Percentiles rank a stretch among this genome's conserved stretches.
Evolutionary conservation across 2,888 invertebrate species (phyloP).

Genomic region (Lepidocyrtinus sp.): DNA sequence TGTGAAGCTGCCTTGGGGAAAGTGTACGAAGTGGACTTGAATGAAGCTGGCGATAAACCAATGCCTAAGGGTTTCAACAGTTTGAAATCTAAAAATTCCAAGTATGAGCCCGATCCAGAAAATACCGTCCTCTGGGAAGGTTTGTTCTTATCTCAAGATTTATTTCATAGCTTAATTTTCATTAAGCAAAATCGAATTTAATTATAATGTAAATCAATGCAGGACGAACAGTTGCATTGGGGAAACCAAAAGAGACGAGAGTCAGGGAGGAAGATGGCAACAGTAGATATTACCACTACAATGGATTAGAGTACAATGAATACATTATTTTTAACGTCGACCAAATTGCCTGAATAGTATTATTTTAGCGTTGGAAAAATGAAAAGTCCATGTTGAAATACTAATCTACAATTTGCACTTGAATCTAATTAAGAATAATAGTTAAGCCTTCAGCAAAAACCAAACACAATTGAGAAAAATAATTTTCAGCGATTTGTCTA

Average conservation of each 20-base stretch:
- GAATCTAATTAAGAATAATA: too few relatives aligned
- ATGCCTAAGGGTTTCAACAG: constrained; percentile 56
- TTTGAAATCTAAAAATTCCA: constrained; percentile 63
- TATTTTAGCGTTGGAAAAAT: neutral
- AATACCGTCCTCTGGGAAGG: constrained; percentile 65
- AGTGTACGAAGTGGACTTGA: constrained; percentile 49
- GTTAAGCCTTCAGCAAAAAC: too few relatives aligned
- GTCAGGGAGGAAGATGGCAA: neutral
- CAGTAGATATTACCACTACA: too few relatives aligned
- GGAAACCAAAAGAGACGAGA: constrained; percentile 33
- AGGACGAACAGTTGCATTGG: constrained; percentile 66
- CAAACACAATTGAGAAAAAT: too few relatives aligned
- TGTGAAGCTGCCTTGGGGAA: constrained; percentile 73
- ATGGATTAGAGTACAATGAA: constrained; percentile 66
- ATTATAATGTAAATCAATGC: constrained; percentile 14
- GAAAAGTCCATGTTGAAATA: too few relatives aligned
- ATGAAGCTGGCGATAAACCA: constrained; percentile 18
- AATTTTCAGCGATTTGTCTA: too few relatives aligned
- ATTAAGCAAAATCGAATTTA: neutral
- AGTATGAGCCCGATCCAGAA: constrained; percentile 62
- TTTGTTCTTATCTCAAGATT: too few relatives aligned
- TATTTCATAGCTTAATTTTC: neutral
- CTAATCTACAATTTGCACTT: too few relatives aligned
- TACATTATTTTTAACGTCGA: constrained; percentile 66
- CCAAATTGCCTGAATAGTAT: constrained; percentile 54